Evolutionary conservation across 2,113 vertebrate genomes (phyloP).

Genomic region (Tragulus kanchil): DNA sequence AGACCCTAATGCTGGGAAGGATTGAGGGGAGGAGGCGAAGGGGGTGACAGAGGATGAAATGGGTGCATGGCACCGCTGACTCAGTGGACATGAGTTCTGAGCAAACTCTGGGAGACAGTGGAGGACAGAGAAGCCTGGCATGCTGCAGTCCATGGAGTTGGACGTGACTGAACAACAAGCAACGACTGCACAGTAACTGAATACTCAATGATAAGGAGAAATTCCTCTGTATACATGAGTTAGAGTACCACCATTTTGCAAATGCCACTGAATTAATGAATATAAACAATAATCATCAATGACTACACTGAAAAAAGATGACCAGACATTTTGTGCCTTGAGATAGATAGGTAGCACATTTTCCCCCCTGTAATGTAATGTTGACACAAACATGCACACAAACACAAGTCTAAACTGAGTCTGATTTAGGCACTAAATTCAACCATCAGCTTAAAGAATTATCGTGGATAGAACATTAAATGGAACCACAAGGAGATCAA

Average conservation of each 20-base stretch:
- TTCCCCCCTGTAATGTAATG: not conserved
- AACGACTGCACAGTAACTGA: not conserved
- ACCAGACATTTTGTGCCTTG: not conserved
- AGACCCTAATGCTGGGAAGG: not conserved
- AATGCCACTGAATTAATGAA: not conserved
- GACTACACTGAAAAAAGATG: not conserved
- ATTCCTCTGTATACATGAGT: not conserved
- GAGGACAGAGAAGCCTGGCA: not conserved
- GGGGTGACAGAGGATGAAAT: not conserved
- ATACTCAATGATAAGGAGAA: not conserved
- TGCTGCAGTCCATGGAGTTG: not conserved
- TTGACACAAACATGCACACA: not conserved
- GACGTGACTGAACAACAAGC: not conserved
- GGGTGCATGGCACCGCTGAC: not conserved
- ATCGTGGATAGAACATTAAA: not conserved
- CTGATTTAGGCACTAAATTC: not conserved
- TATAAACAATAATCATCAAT: not conserved
- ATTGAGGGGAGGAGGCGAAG: not conserved
- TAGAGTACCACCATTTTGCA: not conserved
- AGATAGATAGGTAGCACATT: not conserved
- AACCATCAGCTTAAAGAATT: not conserved
- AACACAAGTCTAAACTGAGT: not conserved
- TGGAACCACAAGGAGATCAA: not conserved
- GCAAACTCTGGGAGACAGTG: not conserved
- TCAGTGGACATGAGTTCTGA: not conserved